phyloP scores from a whole-genome alignment of 2,888 invertebrate genomes.

The Ophraella communa region DNA sequence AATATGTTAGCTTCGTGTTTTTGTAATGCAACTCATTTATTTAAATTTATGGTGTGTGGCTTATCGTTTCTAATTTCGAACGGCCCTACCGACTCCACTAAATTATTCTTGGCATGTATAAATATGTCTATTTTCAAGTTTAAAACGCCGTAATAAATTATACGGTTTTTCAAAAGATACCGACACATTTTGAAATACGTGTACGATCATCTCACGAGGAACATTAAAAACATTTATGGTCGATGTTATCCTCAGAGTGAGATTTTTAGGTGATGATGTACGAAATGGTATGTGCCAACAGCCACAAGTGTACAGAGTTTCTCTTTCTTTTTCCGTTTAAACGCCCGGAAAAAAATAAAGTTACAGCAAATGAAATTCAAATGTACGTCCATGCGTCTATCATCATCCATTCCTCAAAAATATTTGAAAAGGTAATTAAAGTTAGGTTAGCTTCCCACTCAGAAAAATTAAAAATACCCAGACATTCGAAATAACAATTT shows the following conservation, averaged over 20 bases:
- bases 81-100: constrained; percentile 46
- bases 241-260: constrained; percentile 19
- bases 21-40: constrained; percentile 58
- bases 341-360: background rate
- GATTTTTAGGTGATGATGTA: constrained; percentile 25
- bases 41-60: constrained; percentile 56
- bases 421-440: too few relatives aligned
- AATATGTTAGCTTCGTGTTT: constrained; percentile 57
- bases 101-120: constrained; percentile 49
- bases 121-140: constrained; percentile 44
- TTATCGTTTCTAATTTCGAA: constrained; percentile 55
- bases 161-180: constrained; percentile 45
- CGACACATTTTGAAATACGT: constrained; percentile 43
- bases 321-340: background rate
- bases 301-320: background rate
- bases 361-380: too few relatives aligned
- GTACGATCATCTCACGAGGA: constrained; percentile 28
- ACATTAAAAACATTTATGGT: constrained; percentile 32
- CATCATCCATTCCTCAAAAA: too few relatives aligned
- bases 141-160: constrained; percentile 50
- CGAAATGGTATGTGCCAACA: constrained; percentile 13
- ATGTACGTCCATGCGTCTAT: too few relatives aligned
- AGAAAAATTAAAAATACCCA: too few relatives aligned
- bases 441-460: too few relatives aligned
- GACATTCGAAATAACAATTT: too few relatives aligned